These are phyloP conservation scores for Protobothrops mucrosquamatus DNA, from an alignment of 2,113 vertebrate genomes.

Conservation along the genomic window DNA sequence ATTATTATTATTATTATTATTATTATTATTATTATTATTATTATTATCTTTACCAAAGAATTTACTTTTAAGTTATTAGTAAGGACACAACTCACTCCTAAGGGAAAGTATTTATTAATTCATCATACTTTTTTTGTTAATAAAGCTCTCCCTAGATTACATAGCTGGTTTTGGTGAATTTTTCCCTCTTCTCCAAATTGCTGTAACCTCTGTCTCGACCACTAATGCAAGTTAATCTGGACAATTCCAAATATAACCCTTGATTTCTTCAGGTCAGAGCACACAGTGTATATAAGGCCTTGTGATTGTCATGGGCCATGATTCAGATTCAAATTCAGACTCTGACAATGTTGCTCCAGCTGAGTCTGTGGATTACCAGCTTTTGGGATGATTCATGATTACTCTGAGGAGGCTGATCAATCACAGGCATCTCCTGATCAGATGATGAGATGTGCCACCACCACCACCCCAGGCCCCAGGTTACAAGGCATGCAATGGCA, in stretches of 20 bases:
- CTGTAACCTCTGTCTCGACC: neutral
- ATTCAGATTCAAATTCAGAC: neutral
- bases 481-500: neutral
- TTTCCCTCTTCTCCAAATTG: neutral
- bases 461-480: neutral
- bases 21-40: too few species aligned
- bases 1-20: too few species aligned
- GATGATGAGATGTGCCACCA: neutral
- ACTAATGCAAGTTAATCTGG: neutral
- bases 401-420: neutral
- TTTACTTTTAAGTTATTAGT: constrained; percentile 63
- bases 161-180: constrained; percentile 42
- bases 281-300: neutral
- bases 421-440: neutral
- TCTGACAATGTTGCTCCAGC: neutral
- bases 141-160: constrained; percentile 11
- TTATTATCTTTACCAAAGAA: constrained; percentile 53
- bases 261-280: neutral
- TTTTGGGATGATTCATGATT: neutral
- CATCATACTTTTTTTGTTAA: neutral
- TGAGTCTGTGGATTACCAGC: neutral
- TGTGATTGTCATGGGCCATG: neutral
- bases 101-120: constrained; percentile 49
- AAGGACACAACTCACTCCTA: constrained; percentile 59
- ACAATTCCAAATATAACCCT: neutral